These are phyloP conservation scores for Clanis bilineata DNA, from an alignment of 2,888 invertebrate species.

Conservation along the genomic window DNA sequence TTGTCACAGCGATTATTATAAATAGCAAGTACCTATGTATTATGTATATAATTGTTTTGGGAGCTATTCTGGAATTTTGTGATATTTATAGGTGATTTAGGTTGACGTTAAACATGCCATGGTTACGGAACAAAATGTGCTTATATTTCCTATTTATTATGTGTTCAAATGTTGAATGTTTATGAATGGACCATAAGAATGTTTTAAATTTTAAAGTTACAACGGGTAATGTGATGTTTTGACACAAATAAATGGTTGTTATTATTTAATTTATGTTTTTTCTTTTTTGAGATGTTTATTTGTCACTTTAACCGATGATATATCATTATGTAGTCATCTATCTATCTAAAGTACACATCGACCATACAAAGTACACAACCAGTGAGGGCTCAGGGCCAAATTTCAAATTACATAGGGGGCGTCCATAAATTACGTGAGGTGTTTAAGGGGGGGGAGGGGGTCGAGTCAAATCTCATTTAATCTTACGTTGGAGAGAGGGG, in stretches of 20 bases:
- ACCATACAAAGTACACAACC: too few species aligned
- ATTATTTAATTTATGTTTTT: slow-evolving; percentile 44
- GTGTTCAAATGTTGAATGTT: slow-evolving; percentile 19
- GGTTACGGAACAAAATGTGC: slow-evolving; percentile 12
- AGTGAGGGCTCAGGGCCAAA: too few species aligned
- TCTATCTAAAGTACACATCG: too few species aligned
- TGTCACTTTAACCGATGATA: too few species aligned
- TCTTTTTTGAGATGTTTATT: too few species aligned
- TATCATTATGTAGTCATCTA: too few species aligned
- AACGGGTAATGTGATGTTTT: slow-evolving; percentile 58
- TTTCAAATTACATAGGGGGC: slow-evolving; percentile 19
- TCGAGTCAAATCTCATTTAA: too few species aligned
- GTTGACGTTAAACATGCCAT: slow-evolving; percentile 9
- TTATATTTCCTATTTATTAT: slow-evolving; percentile 15
- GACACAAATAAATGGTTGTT: slow-evolving; percentile 62
- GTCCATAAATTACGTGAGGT: too few species aligned
- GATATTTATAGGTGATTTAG: slow-evolving; percentile 16
- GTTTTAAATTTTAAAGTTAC: slow-evolving; percentile 46
- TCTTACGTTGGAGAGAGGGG: too few species aligned
- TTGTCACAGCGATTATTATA: slow-evolving; percentile 6
- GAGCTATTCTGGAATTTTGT: slow-evolving; percentile 11
- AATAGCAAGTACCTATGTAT: not conserved
- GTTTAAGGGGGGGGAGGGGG: too few species aligned
- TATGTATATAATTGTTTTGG: slow-evolving; percentile 8
- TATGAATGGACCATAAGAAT: slow-evolving; percentile 18